These are phyloP conservation scores for Silurus lanzhouensis DNA, from an alignment of 2,797 vertebrate species.

Conservation along the genomic window DNA sequence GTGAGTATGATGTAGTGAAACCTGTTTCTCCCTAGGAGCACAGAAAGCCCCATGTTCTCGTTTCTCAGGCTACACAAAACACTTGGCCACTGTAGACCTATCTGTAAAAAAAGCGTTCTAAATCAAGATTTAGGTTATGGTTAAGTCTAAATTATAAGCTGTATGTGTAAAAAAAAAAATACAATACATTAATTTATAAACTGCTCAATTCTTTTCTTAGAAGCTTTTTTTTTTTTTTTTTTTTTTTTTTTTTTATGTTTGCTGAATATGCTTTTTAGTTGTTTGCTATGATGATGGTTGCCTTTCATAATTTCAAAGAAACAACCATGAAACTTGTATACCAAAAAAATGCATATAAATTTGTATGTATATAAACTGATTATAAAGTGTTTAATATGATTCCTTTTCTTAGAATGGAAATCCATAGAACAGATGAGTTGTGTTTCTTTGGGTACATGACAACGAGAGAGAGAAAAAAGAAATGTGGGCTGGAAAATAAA, in stretches of 20 bases:
- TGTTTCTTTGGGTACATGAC: not conserved
- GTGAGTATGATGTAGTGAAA: constrained; percentile 27
- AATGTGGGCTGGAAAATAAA: too few relatives aligned
- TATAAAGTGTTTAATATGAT: too few relatives aligned
- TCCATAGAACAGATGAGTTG: not conserved
- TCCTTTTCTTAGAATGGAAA: not conserved
- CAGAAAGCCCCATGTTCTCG: constrained; percentile 8
- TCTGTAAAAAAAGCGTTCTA: not conserved
- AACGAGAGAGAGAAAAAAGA: too few relatives aligned
- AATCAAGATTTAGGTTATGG: not conserved
- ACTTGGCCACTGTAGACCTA: not conserved
- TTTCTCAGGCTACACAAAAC: not conserved
- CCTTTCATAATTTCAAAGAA: not conserved
- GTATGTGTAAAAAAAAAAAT: not conserved
- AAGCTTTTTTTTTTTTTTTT: not conserved
- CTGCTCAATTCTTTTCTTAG: not conserved
- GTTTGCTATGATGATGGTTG: not conserved
- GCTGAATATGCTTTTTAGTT: too few relatives aligned
- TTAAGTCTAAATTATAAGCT: not conserved
- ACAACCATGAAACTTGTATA: too few relatives aligned
- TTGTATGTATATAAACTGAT: too few relatives aligned
- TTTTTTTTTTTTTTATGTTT: not conserved
- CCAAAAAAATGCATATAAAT: too few relatives aligned
- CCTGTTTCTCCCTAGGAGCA: constrained; percentile 20
- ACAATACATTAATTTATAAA: not conserved